These are phyloP conservation scores for Harpagifer antarcticus DNA, from an alignment of 2,797 vertebrate genomes.

Conservation along the genomic window DNA sequence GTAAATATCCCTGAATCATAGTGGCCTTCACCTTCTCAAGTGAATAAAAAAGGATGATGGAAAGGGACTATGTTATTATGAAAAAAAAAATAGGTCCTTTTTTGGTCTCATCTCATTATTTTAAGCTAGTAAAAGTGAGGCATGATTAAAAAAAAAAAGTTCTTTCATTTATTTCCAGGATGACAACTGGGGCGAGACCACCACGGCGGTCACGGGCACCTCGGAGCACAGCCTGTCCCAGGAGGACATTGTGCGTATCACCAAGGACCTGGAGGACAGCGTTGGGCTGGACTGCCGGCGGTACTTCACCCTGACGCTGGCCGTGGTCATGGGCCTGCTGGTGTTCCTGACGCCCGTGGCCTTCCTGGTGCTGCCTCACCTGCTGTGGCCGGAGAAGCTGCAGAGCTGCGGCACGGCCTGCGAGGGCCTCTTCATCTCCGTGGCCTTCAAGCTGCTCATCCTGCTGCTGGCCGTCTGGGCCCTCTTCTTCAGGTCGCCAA, in stretches of 20 bases:
- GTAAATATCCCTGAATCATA: no score
- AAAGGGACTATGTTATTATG: no score
- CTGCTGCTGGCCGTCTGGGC: constrained; percentile 96
- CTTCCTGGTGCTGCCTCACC: constrained; percentile 94
- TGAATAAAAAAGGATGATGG: no score
- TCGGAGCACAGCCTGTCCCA: constrained; percentile 98
- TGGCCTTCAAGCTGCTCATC: constrained; percentile 97
- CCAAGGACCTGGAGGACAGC: constrained; percentile 97
- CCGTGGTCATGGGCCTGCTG: constrained; percentile 88
- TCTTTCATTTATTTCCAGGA: constrained; percentile 81
- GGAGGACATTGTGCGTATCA: constrained; percentile 94
- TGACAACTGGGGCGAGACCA: constrained; percentile 98
- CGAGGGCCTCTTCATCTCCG: constrained; percentile 95
- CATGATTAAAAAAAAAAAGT: no score
- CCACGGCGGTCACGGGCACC: constrained; percentile 95
- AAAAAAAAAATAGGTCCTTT: no score
- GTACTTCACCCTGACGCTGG: constrained; percentile 88
- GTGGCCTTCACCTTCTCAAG: no score
- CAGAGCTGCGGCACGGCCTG: constrained; percentile 93
- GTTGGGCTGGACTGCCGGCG: constrained; percentile 93
- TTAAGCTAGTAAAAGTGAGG: no score
- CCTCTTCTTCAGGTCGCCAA: constrained; percentile 92
- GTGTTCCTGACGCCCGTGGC: constrained; percentile 93
- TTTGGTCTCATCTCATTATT: no score
- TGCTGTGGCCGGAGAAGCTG: constrained; percentile 92